These are phyloP conservation scores for Poecilia latipinna DNA, from an alignment of 2,113 vertebrate species.

Conservation along the genomic window DNA sequence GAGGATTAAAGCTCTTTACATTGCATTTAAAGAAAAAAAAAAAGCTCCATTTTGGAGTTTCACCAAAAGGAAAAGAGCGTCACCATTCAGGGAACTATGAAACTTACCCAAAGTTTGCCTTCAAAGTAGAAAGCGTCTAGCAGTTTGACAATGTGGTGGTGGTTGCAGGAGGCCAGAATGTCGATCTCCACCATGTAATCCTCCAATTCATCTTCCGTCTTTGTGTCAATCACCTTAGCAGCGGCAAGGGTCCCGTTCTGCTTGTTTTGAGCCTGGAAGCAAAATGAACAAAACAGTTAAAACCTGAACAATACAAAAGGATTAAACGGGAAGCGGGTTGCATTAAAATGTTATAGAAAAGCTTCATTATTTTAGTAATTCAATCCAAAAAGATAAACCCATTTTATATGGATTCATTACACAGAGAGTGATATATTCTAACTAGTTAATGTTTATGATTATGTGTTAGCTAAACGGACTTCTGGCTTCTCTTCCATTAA, in stretches of 20 bases:
- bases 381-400: background rate
- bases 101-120: constrained; percentile 95
- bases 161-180: constrained; percentile 96
- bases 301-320: background rate
- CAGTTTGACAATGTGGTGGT: constrained; percentile 95
- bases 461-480: too few species aligned
- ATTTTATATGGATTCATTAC: background rate
- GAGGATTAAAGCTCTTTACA: background rate
- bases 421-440: background rate
- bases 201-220: constrained; percentile 97
- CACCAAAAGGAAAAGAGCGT: background rate
- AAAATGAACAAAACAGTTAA: constrained; percentile 2
- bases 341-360: background rate
- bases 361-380: background rate
- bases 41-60: too few species aligned
- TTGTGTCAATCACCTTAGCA: constrained; percentile 99
- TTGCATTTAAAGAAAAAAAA: too few species aligned
- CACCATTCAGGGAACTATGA: background rate
- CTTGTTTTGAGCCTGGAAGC: constrained; percentile 91
- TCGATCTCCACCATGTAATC: constrained; percentile 99
- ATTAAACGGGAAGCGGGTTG: background rate
- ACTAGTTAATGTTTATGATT: too few species aligned
- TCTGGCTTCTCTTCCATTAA: too few species aligned
- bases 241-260: constrained; percentile 93
- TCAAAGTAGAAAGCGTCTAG: constrained; percentile 98